Evolutionary conservation across 2,888 invertebrate species (phyloP).

Genomic region (Dioctria rufipes): DNA sequence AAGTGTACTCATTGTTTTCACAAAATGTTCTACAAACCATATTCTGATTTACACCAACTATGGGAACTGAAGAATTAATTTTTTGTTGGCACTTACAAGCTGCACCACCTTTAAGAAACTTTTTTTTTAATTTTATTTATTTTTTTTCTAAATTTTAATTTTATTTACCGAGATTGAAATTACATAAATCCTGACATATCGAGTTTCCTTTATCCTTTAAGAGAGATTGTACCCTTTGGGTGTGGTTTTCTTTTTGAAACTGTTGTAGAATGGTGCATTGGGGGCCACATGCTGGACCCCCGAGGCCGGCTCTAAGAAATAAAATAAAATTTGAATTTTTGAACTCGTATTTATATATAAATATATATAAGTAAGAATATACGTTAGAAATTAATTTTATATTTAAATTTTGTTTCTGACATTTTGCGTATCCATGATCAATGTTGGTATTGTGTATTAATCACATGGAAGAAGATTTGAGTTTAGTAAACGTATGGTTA

Average conservation of each 20-base stretch:
- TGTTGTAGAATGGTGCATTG: conserved; percentile 48
- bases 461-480: too few species aligned
- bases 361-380: not conserved
- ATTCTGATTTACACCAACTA: conserved; percentile 57
- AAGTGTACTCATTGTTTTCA: conserved; percentile 62
- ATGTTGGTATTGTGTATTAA: too few species aligned
- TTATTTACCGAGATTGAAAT: conserved; percentile 74
- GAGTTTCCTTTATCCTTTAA: conserved; percentile 62
- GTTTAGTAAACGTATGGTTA: too few species aligned
- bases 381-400: conserved; percentile 1
- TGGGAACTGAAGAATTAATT: conserved; percentile 24
- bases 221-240: conserved; percentile 58
- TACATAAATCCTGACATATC: conserved; percentile 77
- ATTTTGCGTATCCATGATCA: not conserved
- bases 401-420: not conserved
- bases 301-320: conserved; percentile 67
- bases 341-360: too few species aligned
- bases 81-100: conserved; percentile 61
- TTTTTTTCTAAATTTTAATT: not conserved
- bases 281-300: conserved; percentile 66
- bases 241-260: not conserved
- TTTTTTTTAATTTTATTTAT: not conserved
- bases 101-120: conserved; percentile 61
- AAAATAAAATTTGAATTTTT: too few species aligned
- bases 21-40: conserved; percentile 66